Evolutionary conservation across 2,888 invertebrate genomes (phyloP), one percentile per base, ranked within the genome.

Genomic region (Diaphora mendica): DNA sequence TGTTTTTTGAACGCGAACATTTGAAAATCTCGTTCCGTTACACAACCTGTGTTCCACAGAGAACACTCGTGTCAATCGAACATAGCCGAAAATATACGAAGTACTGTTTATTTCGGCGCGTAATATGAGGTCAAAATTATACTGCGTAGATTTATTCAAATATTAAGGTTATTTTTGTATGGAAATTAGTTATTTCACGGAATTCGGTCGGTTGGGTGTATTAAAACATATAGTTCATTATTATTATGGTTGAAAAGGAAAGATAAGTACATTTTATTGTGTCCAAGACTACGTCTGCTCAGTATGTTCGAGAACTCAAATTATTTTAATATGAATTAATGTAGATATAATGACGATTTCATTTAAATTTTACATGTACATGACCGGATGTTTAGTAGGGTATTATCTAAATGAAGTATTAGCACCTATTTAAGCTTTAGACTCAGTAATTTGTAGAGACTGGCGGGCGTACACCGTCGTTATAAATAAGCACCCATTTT

Each of bases 11-110:
- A 55, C 82, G 84, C 78, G 80, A 74, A 73, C 79, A 70, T 67
- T 30, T 23, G 20, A 26, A n/a, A 15, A 26, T 26, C 77, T 78
- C 81, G 75, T 84, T 77, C 87, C 82, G 86, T 86, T 86, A 86
- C 76, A 75, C 75, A 77, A 82, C 76, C 78, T 79, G 78, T 76
- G 81, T 80, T 79, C 74, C 80, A 77, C 75, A 73, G 76, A 44
- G 73, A 30, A 30, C 20, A 30, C 76, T 74, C 82, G 68, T 74
- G 72, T 73, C 75, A 74, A 71, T 76, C 83, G 81, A 82, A 59
- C 65, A 44, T 73, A 70, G 72, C 74, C 83, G 81, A 82, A 39
- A 44, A n/a, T 23, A 35, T 11, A 26, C 71, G 71, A 70, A 35
- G 26, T 39, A 8, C 15, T 3, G 33, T 35, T 48, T 69, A 5